A percentile compares a stretch with the other conserved stretches of the same genome.
Evolutionary conservation across 2,113 vertebrate species (phyloP).

Genomic region (Solenodon paradoxus): DNA sequence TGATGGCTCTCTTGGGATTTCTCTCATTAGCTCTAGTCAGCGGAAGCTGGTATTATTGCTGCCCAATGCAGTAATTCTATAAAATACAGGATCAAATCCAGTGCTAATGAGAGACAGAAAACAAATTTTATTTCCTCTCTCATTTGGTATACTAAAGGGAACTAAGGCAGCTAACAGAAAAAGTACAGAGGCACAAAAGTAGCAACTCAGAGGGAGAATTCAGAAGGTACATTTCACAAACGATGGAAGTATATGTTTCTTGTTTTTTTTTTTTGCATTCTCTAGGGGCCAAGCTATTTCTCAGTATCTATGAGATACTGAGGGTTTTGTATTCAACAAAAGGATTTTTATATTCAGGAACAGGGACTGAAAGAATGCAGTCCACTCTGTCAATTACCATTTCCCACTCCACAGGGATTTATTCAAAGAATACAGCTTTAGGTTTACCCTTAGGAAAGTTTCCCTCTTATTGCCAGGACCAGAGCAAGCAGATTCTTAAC

Average conservation of each 20-base stretch:
- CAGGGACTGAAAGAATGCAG: neutral
- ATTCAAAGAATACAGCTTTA: neutral
- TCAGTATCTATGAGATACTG: slow-evolving; percentile 20
- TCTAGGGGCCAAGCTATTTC: slow-evolving; percentile 15
- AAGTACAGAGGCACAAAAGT: neutral
- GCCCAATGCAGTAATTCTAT: neutral
- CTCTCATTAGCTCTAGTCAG: slow-evolving; percentile 28
- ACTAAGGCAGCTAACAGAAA: neutral
- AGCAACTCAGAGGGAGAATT: neutral
- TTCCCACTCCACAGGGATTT: neutral
- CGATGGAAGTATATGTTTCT: neutral
- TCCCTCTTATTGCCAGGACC: neutral
- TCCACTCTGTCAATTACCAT: slow-evolving; percentile 37
- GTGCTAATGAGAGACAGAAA: neutral
- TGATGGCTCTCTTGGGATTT: neutral
- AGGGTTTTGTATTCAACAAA: neutral
- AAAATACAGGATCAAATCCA: neutral
- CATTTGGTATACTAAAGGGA: neutral
- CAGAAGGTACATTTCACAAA: neutral
- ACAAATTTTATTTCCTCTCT: neutral
- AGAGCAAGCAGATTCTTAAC: neutral
- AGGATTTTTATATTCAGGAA: slow-evolving; percentile 8
- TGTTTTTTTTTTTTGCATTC: slow-evolving; percentile 31
- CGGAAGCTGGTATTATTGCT: neutral
- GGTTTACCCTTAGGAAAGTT: neutral